phyloP scores from a whole-genome alignment of 2,797 vertebrate species.

The Dendrocincla fuliginosa region DNA sequence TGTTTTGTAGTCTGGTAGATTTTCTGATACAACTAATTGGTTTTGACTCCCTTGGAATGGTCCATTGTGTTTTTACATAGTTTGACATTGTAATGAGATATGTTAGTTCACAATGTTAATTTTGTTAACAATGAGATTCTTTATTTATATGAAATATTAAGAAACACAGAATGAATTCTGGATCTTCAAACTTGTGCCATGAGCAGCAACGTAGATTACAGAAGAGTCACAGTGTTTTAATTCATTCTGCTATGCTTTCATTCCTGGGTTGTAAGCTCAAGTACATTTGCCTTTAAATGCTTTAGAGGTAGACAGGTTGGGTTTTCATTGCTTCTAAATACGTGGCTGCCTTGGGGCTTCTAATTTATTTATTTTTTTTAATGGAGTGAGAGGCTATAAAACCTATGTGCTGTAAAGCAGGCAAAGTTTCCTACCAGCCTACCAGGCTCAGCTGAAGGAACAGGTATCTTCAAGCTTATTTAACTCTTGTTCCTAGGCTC shows the following conservation, averaged over 20 bases:
- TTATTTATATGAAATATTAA: slow-evolving; percentile 57
- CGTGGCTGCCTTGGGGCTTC: slow-evolving; percentile 62
- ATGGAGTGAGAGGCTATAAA: slow-evolving; percentile 73
- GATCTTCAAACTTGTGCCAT: slow-evolving; percentile 13
- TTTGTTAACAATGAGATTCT: not conserved
- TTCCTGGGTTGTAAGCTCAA: slow-evolving; percentile 7
- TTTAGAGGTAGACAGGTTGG: slow-evolving; percentile 67
- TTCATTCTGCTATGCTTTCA: slow-evolving; percentile 53
- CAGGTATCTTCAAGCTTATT: slow-evolving; percentile 19
- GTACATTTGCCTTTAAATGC: slow-evolving; percentile 58
- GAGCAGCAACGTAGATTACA: slow-evolving; percentile 35
- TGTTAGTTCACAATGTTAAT: not conserved
- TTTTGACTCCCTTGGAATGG: slow-evolving; percentile 8
- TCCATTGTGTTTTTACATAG: not conserved
- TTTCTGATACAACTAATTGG: slow-evolving; percentile 31
- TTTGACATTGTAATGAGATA: slow-evolving; percentile 33
- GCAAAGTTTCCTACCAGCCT: slow-evolving; percentile 20
- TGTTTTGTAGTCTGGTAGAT: slow-evolving; percentile 34
- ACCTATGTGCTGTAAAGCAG: slow-evolving; percentile 55
- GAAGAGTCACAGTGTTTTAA: slow-evolving; percentile 64
- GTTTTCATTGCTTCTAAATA: slow-evolving; percentile 72
- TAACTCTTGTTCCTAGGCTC: slow-evolving; percentile 20
- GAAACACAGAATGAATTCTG: slow-evolving; percentile 43
- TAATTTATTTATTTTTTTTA: slow-evolving; percentile 78
- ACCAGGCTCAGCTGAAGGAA: not conserved